These are phyloP conservation scores for Sitobion miscanthi DNA, from an alignment of 1,140 invertebrate genomes.

Conservation along the genomic window DNA sequence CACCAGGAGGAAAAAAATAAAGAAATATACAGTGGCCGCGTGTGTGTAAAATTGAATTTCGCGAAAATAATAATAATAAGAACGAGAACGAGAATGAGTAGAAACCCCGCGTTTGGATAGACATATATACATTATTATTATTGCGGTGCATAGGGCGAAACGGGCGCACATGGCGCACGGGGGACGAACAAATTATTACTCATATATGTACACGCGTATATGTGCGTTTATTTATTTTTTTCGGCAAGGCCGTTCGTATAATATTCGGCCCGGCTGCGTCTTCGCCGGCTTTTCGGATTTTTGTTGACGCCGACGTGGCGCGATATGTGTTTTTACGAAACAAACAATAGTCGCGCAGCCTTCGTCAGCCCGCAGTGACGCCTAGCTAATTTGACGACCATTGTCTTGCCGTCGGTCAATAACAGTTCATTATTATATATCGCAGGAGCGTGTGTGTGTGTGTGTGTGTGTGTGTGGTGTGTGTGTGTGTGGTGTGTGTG, in stretches of 20 bases:
- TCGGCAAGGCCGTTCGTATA: background rate
- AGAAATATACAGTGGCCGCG: background rate
- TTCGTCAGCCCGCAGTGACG: background rate
- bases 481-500: background rate
- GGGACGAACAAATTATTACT: background rate
- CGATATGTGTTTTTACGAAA: background rate
- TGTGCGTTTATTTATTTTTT: background rate
- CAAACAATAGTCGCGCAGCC: background rate
- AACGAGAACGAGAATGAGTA: background rate
- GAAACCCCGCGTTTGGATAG: background rate
- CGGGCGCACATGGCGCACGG: background rate
- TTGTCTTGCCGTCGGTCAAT: background rate
- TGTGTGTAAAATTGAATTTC: conserved; percentile 9
- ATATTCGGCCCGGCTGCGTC: background rate
- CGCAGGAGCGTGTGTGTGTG: background rate
- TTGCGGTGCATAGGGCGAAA: background rate
- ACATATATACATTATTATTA: background rate
- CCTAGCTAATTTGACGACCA: conserved; percentile 19
- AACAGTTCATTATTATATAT: conserved; percentile 14
- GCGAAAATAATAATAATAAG: conserved; percentile 14
- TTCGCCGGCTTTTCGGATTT: background rate
- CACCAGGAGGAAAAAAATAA: background rate
- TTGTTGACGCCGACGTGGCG: background rate
- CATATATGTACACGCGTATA: background rate
- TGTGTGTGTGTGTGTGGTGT: background rate